These are phyloP conservation scores for Sisor rabdophorus DNA, from an alignment of 2,113 vertebrate genomes.

Conservation along the genomic window DNA sequence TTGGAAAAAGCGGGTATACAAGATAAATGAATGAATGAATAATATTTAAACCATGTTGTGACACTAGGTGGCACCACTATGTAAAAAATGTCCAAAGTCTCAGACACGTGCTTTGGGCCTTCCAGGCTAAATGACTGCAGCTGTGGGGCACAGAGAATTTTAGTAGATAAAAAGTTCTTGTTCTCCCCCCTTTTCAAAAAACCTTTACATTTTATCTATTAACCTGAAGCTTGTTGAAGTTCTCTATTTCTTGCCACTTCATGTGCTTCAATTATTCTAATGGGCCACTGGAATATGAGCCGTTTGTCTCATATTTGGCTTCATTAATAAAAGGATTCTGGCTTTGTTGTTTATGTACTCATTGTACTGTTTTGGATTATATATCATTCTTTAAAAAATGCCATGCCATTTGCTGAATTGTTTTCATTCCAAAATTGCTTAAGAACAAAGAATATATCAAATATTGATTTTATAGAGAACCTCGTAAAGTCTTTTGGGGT, in stretches of 20 bases:
- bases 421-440: neutral
- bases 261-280: slow-evolving; percentile 36
- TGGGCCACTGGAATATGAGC: slow-evolving; percentile 31
- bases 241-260: slow-evolving; percentile 2
- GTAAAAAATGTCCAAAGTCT: neutral
- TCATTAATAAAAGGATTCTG: neutral
- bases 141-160: neutral
- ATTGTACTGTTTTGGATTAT: neutral
- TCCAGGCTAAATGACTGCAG: neutral
- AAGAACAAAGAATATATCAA: neutral
- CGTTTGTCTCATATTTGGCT: slow-evolving; percentile 15
- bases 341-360: neutral
- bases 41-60: neutral
- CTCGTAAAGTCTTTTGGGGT: neutral
- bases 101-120: neutral
- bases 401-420: neutral
- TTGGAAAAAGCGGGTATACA: too few species aligned
- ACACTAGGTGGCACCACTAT: slow-evolving; percentile 54
- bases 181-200: neutral
- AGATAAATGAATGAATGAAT: too few species aligned
- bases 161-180: neutral
- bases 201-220: slow-evolving; percentile 38
- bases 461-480: neutral
- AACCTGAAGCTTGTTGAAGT: slow-evolving; percentile 20
- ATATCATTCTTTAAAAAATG: neutral